These are phyloP conservation scores for Ceratothoa steindachneri DNA, from an alignment of 2,888 invertebrate genomes.

Conservation along the genomic window DNA sequence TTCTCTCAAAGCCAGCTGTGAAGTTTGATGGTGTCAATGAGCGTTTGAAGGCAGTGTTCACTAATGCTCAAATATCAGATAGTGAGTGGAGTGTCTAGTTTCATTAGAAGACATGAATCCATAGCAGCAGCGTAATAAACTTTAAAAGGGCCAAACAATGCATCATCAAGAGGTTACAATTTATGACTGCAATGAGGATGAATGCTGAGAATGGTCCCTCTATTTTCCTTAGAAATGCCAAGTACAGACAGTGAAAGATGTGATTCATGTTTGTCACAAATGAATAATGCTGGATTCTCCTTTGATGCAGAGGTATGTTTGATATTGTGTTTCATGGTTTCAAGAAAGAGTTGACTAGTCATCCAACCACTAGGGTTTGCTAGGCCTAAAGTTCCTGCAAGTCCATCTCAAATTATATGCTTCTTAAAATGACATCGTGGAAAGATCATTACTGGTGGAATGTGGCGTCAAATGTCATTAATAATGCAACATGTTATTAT, in stretches of 20 bases:
- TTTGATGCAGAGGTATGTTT: constrained; percentile 43
- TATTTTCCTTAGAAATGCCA: constrained; percentile 51
- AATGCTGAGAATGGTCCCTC: constrained; percentile 53
- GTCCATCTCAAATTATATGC: constrained; percentile 51
- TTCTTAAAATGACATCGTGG: constrained; percentile 34
- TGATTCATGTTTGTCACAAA: constrained; percentile 49
- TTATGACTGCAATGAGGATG: constrained; percentile 53
- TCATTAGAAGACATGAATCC: constrained; percentile 16
- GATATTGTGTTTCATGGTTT: constrained; percentile 49
- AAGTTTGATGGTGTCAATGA: constrained; percentile 23
- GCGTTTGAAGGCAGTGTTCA: constrained; percentile 16
- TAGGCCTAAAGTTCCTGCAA: constrained; percentile 51
- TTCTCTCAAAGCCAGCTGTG: constrained; percentile 14
- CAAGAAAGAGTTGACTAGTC: constrained; percentile 47
- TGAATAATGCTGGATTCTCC: constrained; percentile 46
- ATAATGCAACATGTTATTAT: constrained; percentile 43
- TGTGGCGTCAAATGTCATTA: constrained; percentile 36
- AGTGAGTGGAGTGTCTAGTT: constrained; percentile 4
- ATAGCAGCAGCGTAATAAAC: constrained; percentile 24
- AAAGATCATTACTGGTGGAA: constrained; percentile 44
- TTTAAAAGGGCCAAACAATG: constrained; percentile 50
- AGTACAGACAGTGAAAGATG: constrained; percentile 49
- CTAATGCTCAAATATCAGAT: constrained; percentile 13
- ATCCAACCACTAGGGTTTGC: constrained; percentile 50
- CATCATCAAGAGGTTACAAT: constrained; percentile 52